Base-by-base conservation (phyloP, 2,797 vertebrate species). In the Acanthurus lineatus region DNA sequence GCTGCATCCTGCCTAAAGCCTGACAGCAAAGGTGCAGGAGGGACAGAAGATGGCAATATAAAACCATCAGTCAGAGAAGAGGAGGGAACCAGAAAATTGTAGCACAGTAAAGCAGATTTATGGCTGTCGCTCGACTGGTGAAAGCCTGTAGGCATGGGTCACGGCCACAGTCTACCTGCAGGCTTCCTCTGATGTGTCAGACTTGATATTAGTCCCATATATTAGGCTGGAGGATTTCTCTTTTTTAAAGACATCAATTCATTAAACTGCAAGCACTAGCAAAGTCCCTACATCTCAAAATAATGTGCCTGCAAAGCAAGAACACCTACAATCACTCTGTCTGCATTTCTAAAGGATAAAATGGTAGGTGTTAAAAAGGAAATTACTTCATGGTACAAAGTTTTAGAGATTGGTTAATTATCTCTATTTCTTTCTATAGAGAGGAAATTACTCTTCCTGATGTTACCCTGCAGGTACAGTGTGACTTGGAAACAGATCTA, bases 61-160 rank as follows among this genome's bases (percentile, higher is more conserved):
- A 89, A 90, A 82, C 79, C 73, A 87, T 91, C 88, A 81, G 81
- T 91, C 85, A 88, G 48, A 75, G 65, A 60, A 78, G 48, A 14
- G 65, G 74, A 82, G 77, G 6, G 14, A 78, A 77, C 42, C 22
- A 11, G 82, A 86, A 86, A 86, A 77, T 74, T 78, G 84, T 61
- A 69, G 82, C 79, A 77, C 84, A 83, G 78, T 92, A 88, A 90
- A 90, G 74, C 62, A 84, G 89, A 94, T 91, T 93, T 83, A 92
- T 83, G 81, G 76, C 47, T 35, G 57, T 71, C 77, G 79, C 83
- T 58, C 52, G 38, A 5, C 81, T 22, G 74, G 75, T 83, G 87
- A 89, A 89, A 86, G 83, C 78, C 82, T 62, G 59, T 63, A 85
- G 82, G 63, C 66, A 60, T 4, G 69, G 88, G 88, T 90, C 90